phyloP scores from a whole-genome alignment of 2,113 vertebrate genomes.

The Zingel zingel region DNA sequence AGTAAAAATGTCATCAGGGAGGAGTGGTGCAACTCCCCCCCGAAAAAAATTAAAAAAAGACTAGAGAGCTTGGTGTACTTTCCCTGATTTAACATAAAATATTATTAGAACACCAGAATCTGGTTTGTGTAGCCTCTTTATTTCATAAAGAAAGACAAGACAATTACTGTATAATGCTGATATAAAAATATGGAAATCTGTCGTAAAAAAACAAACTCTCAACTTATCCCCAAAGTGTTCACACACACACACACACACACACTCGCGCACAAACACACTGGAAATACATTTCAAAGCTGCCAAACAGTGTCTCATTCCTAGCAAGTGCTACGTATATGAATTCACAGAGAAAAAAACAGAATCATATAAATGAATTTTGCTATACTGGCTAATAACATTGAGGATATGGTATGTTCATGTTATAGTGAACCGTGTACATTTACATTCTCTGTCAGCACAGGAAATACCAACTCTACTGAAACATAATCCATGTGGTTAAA shows the following conservation, averaged over 20 bases:
- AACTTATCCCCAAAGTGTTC: conserved; percentile 8
- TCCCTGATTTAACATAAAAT: neutral
- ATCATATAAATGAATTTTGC: neutral
- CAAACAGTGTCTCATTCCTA: conserved; percentile 66
- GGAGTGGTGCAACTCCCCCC: neutral
- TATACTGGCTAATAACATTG: conserved; percentile 30
- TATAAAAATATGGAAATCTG: conserved; percentile 68
- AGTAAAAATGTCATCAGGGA: neutral
- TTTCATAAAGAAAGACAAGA: conserved; percentile 41
- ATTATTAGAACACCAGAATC: neutral
- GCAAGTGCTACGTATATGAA: conserved; percentile 29
- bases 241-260: conserved; percentile 9
- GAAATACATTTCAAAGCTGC: conserved; percentile 69
- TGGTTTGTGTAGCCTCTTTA: conserved; percentile 49
- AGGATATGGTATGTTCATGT: neutral
- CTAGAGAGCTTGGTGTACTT: neutral
- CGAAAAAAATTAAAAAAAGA: neutral
- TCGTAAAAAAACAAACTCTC: conserved; percentile 8
- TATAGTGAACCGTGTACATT: conserved; percentile 29
- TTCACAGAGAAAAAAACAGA: conserved; percentile 30
- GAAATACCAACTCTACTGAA: conserved; percentile 48
- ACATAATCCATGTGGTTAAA: conserved; percentile 24
- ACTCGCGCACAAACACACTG: conserved; percentile 13
- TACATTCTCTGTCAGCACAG: conserved; percentile 51
- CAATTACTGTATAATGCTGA: conserved; percentile 5